These are phyloP conservation scores for Ophion ventricosus DNA, from an alignment of 2,888 invertebrate genomes.

Conservation along the genomic window DNA sequence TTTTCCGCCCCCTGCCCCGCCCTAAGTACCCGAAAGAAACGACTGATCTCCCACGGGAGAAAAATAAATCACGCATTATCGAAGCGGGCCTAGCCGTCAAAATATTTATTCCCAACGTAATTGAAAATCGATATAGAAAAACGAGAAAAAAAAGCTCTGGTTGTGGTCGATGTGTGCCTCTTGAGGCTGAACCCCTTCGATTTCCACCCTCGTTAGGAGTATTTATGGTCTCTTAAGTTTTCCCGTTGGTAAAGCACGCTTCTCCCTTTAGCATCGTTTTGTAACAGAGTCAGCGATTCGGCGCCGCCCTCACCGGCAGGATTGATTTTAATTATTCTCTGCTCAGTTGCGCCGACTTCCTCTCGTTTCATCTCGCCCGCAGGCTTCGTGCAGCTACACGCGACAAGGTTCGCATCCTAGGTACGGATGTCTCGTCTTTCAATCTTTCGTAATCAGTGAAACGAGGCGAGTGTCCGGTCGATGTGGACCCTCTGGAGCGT, in stretches of 20 bases:
- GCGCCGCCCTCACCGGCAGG: slow-evolving; percentile 57
- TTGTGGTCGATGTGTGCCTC: slow-evolving; percentile 74
- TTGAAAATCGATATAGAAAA: slow-evolving; percentile 40
- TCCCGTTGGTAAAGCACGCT: slow-evolving; percentile 37
- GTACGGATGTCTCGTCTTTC: slow-evolving; percentile 46
- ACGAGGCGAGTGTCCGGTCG: slow-evolving; percentile 51
- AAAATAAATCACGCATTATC: slow-evolving; percentile 27
- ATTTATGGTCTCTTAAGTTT: slow-evolving; percentile 75
- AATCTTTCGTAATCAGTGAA: slow-evolving; percentile 60
- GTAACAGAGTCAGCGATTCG: slow-evolving; percentile 34
- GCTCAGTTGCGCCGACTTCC: slow-evolving; percentile 39
- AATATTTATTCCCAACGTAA: slow-evolving; percentile 37
- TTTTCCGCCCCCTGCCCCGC: background rate
- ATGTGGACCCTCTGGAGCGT: slow-evolving; percentile 25
- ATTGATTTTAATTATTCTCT: slow-evolving; percentile 78
- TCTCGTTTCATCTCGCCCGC: slow-evolving; percentile 43
- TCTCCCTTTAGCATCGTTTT: slow-evolving; percentile 22
- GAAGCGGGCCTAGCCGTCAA: slow-evolving; percentile 1
- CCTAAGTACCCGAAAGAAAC: background rate
- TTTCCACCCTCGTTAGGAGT: slow-evolving; percentile 78
- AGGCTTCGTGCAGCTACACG: slow-evolving; percentile 40
- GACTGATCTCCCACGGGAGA: slow-evolving; percentile 16
- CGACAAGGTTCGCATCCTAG: slow-evolving; percentile 28
- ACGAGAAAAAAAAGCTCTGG: slow-evolving; percentile 73
- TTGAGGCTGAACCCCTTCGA: slow-evolving; percentile 68